Evolutionary conservation across 2,113 vertebrate species (phyloP).

Genomic region (human (Homo sapiens)): GRCh38 chr20:61055001-61055500

Average conservation of each 20-base stretch:
- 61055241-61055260: neutral
- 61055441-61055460: neutral
- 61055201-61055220: accelerated
- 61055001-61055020: too few relatives aligned
- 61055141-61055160: accelerated
- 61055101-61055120: accelerated
- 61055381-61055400: too few relatives aligned
- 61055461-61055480: neutral
- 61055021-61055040: too few relatives aligned
- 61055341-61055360: accelerated
- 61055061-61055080: neutral
- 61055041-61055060: too few relatives aligned
- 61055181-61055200: accelerated
- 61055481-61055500: neutral
- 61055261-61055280: accelerated
- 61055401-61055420: neutral
- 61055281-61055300: accelerated
- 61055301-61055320: accelerated
- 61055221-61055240: accelerated
- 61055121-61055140: accelerated
- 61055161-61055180: too few relatives aligned
- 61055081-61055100: neutral
- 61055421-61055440: neutral
- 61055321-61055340: accelerated
- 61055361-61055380: accelerated